Evolutionary conservation across 1,140 invertebrate genomes (phyloP).

Genomic region (Drosophila teissieri): DNA sequence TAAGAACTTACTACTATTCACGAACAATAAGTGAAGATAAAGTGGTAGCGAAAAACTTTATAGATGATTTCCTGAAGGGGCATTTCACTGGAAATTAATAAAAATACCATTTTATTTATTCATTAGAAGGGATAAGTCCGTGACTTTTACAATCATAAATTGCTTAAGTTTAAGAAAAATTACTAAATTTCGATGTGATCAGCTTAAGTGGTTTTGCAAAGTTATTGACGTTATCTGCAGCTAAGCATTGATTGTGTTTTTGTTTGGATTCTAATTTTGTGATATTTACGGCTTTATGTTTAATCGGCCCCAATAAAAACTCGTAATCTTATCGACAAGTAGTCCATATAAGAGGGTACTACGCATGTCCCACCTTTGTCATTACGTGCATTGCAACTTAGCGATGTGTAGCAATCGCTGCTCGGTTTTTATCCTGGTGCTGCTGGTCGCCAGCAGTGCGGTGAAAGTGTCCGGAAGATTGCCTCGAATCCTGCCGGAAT

Average conservation of each 20-base stretch:
- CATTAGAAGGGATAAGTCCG: background rate
- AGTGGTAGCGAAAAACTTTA: background rate
- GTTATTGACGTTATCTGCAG: conserved; percentile 5
- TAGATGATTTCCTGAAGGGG: background rate
- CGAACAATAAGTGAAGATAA: background rate
- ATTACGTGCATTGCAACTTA: conserved; percentile 22
- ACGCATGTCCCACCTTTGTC: conserved; percentile 5
- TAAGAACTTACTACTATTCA: conserved; percentile 6
- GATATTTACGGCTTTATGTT: conserved; percentile 18
- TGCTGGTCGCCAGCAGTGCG: conserved; percentile 37
- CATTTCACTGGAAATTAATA: background rate
- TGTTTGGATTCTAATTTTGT: background rate
- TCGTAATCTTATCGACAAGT: conserved; percentile 20
- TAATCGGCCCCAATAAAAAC: conserved; percentile 28
- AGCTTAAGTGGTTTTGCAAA: conserved; percentile 21
- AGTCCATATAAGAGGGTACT: conserved; percentile 43
- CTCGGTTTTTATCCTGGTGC: conserved; percentile 46
- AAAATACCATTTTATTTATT: background rate
- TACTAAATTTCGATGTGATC: conserved; percentile 16
- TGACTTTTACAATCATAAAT: background rate
- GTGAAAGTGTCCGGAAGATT: conserved; percentile 19
- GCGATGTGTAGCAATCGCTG: conserved; percentile 54
- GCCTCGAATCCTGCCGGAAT: conserved; percentile 47
- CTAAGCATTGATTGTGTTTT: conserved; percentile 32
- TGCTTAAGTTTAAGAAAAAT: background rate